These are phyloP conservation scores for Cariama cristata DNA, from an alignment of 2,113 vertebrate genomes.

Conservation along the genomic window DNA sequence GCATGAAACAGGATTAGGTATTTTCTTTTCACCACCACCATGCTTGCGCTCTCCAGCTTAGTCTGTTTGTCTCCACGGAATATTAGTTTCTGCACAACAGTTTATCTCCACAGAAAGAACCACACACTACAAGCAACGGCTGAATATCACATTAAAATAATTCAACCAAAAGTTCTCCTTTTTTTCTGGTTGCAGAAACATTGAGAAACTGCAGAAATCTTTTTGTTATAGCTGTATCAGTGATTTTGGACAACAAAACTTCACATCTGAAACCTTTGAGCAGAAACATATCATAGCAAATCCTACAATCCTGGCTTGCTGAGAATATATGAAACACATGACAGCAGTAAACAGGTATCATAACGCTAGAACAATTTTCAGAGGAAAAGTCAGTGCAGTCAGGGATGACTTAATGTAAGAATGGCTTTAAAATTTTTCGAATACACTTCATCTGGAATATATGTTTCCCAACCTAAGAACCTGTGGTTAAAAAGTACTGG, in stretches of 20 bases:
- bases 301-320: not conserved
- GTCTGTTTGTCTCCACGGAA: not conserved
- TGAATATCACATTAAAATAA: not conserved
- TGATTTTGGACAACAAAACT: not conserved
- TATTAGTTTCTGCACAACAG: not conserved
- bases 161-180: not conserved
- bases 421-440: not conserved
- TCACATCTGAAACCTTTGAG: not conserved
- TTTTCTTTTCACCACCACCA: not conserved
- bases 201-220: not conserved
- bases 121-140: not conserved
- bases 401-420: not conserved
- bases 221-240: not conserved
- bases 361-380: not conserved
- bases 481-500: not conserved
- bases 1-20: slow-evolving; percentile 4
- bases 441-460: not conserved
- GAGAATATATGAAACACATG: not conserved
- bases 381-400: not conserved
- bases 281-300: not conserved
- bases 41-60: not conserved
- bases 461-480: not conserved
- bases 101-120: not conserved
- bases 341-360: not conserved
- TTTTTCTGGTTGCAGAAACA: not conserved